phyloP scores from a whole-genome alignment of 2,797 vertebrate genomes.

The Petrocephalus sullivani region DNA sequence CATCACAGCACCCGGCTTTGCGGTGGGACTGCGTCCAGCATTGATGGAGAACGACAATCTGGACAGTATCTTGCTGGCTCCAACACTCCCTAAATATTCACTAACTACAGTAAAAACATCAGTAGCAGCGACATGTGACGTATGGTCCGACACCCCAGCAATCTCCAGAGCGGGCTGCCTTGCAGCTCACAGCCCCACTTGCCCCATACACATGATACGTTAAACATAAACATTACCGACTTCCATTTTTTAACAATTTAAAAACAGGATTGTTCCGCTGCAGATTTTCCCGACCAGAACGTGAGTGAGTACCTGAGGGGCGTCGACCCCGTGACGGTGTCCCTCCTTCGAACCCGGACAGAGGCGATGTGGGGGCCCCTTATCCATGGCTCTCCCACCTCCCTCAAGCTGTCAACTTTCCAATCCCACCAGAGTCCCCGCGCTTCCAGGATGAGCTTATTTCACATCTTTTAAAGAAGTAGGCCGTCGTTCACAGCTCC shows the following conservation, averaged over 20 bases:
- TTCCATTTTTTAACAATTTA: neutral
- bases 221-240: neutral
- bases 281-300: slow-evolving; percentile 67
- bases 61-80: neutral
- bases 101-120: too few species aligned
- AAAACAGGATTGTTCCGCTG: neutral
- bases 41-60: neutral
- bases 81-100: neutral
- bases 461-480: slow-evolving; percentile 69
- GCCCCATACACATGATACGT: neutral
- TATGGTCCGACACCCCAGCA: neutral
- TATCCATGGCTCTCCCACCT: slow-evolving; percentile 95
- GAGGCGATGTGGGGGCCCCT: slow-evolving; percentile 99
- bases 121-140: neutral
- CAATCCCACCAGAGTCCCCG: slow-evolving; percentile 81
- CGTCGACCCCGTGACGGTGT: slow-evolving; percentile 99
- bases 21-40: neutral
- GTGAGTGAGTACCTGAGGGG: slow-evolving; percentile 98
- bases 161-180: neutral
- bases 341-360: slow-evolving; percentile 92
- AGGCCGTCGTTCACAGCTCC: slow-evolving; percentile 63
- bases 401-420: slow-evolving; percentile 84
- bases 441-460: slow-evolving; percentile 89
- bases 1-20: neutral
- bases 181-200: neutral